Percentiles rank a stretch among this genome's conserved stretches.
Evolutionary conservation across 23 tunicate genomes (phyloP).

Genomic region (Phallusia fumigata): DNA sequence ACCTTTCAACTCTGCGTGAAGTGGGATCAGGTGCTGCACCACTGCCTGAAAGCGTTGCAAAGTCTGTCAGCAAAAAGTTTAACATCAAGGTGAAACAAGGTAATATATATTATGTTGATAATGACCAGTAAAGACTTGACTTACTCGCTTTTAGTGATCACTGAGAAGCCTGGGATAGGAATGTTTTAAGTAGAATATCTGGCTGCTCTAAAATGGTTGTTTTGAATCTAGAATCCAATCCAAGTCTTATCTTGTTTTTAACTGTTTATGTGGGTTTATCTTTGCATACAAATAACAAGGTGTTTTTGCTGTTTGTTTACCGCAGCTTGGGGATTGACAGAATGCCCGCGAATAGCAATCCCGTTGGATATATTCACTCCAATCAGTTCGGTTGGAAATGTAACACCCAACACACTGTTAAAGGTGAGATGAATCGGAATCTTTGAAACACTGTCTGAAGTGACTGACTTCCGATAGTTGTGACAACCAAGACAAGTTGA

Average conservation of each 20-base stretch:
- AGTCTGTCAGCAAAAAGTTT: neutral
- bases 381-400: neutral
- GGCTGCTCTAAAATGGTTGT: no score
- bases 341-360: neutral
- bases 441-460: neutral
- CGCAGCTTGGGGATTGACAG: neutral
- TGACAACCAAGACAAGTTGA: neutral
- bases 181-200: no score
- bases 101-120: no score
- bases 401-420: neutral
- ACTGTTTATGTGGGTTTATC: no score
- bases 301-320: neutral
- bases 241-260: no score
- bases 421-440: no score
- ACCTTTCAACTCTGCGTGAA: neutral
- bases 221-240: no score
- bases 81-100: conserved; percentile 9
- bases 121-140: no score
- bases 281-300: no score
- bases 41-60: neutral
- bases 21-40: neutral
- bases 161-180: no score
- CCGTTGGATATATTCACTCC: neutral
- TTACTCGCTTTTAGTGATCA: no score
- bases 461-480: neutral